phyloP scores from a whole-genome alignment of 2,113 vertebrate genomes.

The Dinomys branickii region DNA sequence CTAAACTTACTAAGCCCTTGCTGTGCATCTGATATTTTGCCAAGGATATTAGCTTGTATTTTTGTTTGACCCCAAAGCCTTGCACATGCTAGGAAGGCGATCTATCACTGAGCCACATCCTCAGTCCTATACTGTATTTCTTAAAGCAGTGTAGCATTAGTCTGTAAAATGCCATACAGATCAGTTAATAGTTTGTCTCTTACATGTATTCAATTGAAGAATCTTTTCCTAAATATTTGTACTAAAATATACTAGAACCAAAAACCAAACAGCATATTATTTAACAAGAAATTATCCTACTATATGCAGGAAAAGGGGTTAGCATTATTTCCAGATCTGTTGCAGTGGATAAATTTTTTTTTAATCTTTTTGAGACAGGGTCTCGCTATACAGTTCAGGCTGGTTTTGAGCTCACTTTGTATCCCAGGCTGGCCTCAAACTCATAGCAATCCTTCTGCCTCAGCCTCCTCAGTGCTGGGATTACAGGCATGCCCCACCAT shows the following conservation, averaged over 20 bases:
- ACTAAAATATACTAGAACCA: not conserved
- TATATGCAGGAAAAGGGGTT: not conserved
- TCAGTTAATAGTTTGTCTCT: not conserved
- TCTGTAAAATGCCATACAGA: not conserved
- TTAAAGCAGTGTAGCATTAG: not conserved
- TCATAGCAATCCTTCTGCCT: too few species aligned
- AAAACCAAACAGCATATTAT: not conserved
- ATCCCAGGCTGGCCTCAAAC: too few species aligned
- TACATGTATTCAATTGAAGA: not conserved
- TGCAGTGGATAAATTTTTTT: too few species aligned
- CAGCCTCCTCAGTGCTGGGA: too few species aligned
- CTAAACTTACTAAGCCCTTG: not conserved
- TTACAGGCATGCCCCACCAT: too few species aligned
- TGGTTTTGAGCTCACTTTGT: too few species aligned
- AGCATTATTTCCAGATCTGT: not conserved
- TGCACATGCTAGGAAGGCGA: not conserved
- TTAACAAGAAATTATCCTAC: not conserved
- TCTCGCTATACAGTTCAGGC: too few species aligned
- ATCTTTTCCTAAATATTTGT: not conserved
- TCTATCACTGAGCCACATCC: not conserved
- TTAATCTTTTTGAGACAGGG: too few species aligned
- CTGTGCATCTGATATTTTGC: conserved; percentile 11
- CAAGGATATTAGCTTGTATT: not conserved
- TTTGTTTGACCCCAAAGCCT: not conserved
- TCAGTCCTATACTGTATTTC: not conserved